These are phyloP conservation scores for Hepsetus odoe DNA, from an alignment of 2,113 vertebrate species.

Conservation along the genomic window DNA sequence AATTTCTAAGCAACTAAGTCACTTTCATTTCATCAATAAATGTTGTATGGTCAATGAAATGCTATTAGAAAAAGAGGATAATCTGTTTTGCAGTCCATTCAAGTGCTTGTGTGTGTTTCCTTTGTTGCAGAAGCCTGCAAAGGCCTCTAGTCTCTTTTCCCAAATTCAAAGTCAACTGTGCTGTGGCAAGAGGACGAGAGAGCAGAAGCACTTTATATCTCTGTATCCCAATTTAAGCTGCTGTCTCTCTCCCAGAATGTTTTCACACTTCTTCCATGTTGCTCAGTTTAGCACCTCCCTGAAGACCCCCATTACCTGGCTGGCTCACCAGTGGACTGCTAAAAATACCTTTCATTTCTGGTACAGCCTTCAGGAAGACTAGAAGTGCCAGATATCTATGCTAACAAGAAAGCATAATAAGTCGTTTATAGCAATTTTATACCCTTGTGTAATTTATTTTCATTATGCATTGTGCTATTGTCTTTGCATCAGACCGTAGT, in stretches of 20 bases:
- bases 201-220: constrained; percentile 8
- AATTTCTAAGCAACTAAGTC: too few species aligned
- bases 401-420: background rate
- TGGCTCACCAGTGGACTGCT: background rate
- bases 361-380: background rate
- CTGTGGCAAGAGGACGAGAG: background rate
- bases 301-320: constrained; percentile 4
- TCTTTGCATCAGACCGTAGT: background rate
- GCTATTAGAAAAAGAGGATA: too few species aligned
- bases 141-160: background rate
- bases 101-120: background rate
- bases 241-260: constrained; percentile 10
- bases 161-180: constrained; percentile 18
- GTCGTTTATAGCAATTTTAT: background rate
- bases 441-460: too few species aligned
- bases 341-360: background rate
- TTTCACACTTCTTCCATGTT: constrained; percentile 32
- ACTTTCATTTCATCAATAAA: too few species aligned
- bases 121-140: background rate
- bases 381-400: background rate
- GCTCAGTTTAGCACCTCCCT: constrained; percentile 40
- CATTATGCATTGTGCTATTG: background rate
- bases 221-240: constrained; percentile 15
- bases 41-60: too few species aligned
- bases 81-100: too few species aligned